Base-by-base conservation (phyloP, 1,140 invertebrate species). In the Planococcus citri region DNA sequence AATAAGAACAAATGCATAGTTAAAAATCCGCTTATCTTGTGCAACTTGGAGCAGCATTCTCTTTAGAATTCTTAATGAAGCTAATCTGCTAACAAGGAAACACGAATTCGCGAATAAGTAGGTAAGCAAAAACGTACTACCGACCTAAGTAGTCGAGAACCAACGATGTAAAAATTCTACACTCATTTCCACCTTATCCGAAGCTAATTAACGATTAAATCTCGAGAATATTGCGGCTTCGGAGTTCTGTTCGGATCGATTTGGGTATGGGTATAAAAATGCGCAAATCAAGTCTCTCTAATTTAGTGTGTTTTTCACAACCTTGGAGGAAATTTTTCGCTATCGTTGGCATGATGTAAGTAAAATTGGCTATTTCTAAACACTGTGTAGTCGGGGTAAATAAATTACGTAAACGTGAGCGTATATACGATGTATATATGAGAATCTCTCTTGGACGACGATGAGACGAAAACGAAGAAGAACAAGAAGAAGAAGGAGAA, bases 321-420 rank as follows among this genome's bases (percentile, higher is more conserved):
- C 6, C 41, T 37, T 14, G 33, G 12, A 51, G 6, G 41, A 51
- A 51, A 3, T 51, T 51, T n/a, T n/a, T n/a, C n/a, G n/a, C n/a
- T n/a, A n/a, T 51, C n/a, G 17, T 51, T 17, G 2, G 41, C 41
- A 51, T 33, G 29, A n/a, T n/a, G n/a, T n/a, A n/a, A n/a, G 29
- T 33, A 51, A 51, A 20, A 20, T 51, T 20, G 41, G 41, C 41
- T 14, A 51, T 51, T 51, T 51, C n/a, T n/a, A 20, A 51, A 6
- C 41, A 14, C 41, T 14, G 2, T 8, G 33, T 37, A 14, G 33
- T 6, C 33, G 14, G 33, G 41, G n/a, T 17, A 51, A 51, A 51
- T 51, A 51, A 51, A 51, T 51, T 51, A 51, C 41, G 41, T 51
- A 51, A 51, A 51, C 41, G 41, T 51, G 41, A 51, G 41, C n/a